These are phyloP conservation scores for Potorous gilbertii DNA, from an alignment of 2,797 vertebrate genomes.

Conservation along the genomic window DNA sequence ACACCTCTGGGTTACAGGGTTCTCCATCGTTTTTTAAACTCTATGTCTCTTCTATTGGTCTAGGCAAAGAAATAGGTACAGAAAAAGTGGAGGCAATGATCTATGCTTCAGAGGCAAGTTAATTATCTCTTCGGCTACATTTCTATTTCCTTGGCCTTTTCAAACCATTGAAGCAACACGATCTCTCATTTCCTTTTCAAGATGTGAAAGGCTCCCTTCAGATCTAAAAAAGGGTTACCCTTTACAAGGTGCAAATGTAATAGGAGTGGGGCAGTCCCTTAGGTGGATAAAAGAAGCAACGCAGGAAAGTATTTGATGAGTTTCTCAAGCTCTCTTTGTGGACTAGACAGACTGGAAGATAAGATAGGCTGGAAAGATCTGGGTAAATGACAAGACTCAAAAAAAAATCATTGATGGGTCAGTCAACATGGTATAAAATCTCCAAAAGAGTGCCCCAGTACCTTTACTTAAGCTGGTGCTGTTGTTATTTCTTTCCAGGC, in stretches of 20 bases:
- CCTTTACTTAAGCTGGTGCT: neutral
- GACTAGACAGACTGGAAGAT: neutral
- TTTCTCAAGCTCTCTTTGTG: neutral
- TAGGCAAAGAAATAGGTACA: neutral
- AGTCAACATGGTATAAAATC: neutral
- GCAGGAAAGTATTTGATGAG: neutral
- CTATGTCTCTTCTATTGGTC: neutral
- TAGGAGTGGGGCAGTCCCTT: neutral
- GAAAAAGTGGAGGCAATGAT: neutral
- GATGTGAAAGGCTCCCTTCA: neutral
- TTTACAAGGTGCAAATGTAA: neutral
- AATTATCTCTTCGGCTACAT: neutral
- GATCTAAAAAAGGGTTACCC: neutral
- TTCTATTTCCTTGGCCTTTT: neutral
- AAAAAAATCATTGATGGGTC: neutral
- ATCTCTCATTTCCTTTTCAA: neutral
- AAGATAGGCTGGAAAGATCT: neutral
- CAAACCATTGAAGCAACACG: neutral
- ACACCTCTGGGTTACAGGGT: neutral
- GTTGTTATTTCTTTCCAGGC: neutral
- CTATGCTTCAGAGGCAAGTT: neutral
- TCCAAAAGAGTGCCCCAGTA: neutral
- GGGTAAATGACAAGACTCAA: neutral
- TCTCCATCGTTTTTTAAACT: neutral
- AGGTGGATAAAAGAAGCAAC: neutral